Conservation (phyloP, 2,113 vertebrate species). For the Balaeniceps rex region DNA sequence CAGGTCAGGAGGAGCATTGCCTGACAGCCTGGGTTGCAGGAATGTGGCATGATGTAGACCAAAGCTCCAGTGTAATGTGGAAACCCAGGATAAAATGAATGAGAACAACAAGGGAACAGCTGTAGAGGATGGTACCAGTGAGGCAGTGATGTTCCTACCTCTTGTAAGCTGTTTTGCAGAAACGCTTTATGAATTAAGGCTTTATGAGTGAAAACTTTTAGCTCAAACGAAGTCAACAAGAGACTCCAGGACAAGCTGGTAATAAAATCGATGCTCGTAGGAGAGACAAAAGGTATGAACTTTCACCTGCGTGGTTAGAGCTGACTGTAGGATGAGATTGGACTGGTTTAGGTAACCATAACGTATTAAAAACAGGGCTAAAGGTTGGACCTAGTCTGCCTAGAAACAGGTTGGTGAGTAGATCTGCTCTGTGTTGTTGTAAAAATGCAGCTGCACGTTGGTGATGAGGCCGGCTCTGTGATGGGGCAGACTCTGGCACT, state of each 20-base stretch:
- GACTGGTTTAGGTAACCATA: not conserved
- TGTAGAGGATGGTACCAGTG: accelerated
- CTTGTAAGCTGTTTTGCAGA: not conserved
- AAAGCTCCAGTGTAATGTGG: not conserved
- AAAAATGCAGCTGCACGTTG: not conserved
- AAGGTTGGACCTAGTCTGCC: not conserved
- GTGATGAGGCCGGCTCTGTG: accelerated
- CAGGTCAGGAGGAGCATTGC: not conserved
- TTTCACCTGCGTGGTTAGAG: not conserved
- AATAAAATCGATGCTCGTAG: not conserved
- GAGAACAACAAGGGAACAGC: accelerated
- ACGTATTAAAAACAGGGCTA: not conserved
- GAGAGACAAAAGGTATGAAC: not conserved
- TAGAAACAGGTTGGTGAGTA: not conserved
- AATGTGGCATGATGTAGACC: accelerated
- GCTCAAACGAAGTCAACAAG: not conserved
- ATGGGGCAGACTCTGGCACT: not conserved
- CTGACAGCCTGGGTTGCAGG: not conserved
- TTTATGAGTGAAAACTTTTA: not conserved
- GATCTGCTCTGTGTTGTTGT: not conserved
- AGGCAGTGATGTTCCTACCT: not conserved
- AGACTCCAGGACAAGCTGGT: accelerated
- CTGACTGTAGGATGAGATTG: not conserved
- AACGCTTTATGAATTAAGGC: not conserved
- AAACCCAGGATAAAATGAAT: not conserved